phyloP scores from a whole-genome alignment of 1,140 invertebrate species.

The Scaptomyza montana region DNA sequence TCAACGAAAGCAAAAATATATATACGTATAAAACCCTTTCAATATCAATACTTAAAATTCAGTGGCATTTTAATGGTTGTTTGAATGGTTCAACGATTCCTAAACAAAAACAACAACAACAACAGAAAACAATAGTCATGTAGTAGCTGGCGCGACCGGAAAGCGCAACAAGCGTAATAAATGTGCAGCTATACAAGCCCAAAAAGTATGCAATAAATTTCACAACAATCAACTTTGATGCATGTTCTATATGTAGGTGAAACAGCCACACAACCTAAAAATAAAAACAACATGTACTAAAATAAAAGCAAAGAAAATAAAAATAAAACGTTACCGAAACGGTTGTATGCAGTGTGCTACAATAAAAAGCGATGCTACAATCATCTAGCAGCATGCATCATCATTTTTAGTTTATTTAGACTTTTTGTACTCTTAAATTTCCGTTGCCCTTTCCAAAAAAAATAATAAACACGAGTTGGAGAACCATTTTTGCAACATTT shows the following conservation, averaged over 20 bases:
- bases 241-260: conserved; percentile 78
- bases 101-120: conserved; percentile 72
- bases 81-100: conserved; percentile 71
- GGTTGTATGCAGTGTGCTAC: conserved; percentile 37
- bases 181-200: conserved; percentile 67
- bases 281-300: conserved; percentile 28
- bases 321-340: conserved; percentile 40
- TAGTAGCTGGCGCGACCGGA: conserved; percentile 32
- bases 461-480: conserved; percentile 36
- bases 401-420: conserved; percentile 60
- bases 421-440: conserved; percentile 7
- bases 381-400: conserved; percentile 71
- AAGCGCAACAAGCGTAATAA: conserved; percentile 80
- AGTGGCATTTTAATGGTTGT: conserved; percentile 67
- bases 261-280: conserved; percentile 31
- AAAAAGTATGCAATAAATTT: conserved; percentile 82
- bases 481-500: conserved; percentile 61
- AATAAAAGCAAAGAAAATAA: conserved; percentile 19
- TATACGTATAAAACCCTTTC: background rate
- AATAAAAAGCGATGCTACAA: conserved; percentile 62
- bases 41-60: conserved; percentile 50
- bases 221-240: conserved; percentile 81
- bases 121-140: conserved; percentile 24
- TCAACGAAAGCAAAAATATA: background rate
- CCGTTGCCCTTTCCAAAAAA: conserved; percentile 5